phyloP scores from a whole-genome alignment of 2,888 invertebrate genomes.

The Trichacis sp. region DNA sequence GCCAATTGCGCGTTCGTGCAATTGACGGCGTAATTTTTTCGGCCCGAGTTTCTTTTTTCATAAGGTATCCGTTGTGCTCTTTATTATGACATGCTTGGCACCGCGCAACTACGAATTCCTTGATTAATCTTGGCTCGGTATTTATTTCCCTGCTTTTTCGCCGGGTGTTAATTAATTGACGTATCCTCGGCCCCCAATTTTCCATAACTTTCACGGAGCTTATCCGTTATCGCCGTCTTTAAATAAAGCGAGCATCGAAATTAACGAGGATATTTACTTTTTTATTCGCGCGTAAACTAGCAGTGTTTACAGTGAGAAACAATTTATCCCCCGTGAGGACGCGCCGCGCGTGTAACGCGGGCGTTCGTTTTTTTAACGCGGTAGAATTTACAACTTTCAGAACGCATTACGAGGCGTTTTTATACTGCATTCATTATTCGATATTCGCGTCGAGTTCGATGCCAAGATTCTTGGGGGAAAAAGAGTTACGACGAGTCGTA shows the following conservation, averaged over 20 bases:
- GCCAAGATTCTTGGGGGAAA: constrained; percentile 1
- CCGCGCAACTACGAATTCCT: too few species aligned
- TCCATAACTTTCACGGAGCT: too few species aligned
- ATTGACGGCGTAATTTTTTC: too few species aligned
- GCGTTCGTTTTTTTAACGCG: background rate
- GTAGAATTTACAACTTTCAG: background rate
- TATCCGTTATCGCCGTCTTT: constrained; percentile 18
- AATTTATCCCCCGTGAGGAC: background rate
- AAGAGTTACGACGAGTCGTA: constrained; percentile 7
- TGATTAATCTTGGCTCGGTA: too few species aligned
- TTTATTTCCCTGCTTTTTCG: too few species aligned
- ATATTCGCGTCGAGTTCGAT: background rate
- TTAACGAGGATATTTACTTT: background rate
- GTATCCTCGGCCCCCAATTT: background rate
- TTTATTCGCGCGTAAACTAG: background rate
- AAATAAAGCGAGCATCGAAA: constrained; percentile 12
- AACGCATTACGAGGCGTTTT: background rate
- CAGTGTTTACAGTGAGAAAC: background rate
- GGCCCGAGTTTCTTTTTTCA: too few species aligned
- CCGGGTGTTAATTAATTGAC: background rate
- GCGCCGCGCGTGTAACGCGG: background rate
- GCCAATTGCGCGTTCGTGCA: too few species aligned
- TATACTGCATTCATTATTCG: background rate
- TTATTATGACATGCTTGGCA: too few species aligned
- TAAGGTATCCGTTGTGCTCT: too few species aligned